These are phyloP conservation scores for Mus spretus DNA, from an alignment of 2,797 vertebrate species.

Conservation along the genomic window DNA sequence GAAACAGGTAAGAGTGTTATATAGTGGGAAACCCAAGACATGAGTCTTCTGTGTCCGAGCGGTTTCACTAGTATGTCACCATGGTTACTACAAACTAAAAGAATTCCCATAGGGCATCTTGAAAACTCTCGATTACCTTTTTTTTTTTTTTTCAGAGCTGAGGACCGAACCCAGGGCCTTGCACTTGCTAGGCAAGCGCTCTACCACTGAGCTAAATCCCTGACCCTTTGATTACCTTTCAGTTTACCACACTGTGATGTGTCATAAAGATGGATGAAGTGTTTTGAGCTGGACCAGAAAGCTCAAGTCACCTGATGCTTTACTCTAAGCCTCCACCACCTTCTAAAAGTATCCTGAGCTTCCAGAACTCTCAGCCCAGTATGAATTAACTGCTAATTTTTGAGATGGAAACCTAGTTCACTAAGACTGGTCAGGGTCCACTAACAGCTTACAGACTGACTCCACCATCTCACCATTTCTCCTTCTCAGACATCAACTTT, in stretches of 20 bases:
- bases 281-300: background rate
- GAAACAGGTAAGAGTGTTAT: background rate
- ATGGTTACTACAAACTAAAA: background rate
- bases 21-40: slow-evolving; percentile 10
- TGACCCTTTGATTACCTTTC: background rate
- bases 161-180: no score
- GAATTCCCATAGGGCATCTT: background rate
- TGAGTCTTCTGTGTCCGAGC: background rate
- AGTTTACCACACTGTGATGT: background rate
- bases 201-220: no score
- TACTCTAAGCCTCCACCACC: background rate
- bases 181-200: no score
- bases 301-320: background rate
- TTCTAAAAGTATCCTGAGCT: background rate
- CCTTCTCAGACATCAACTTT: background rate
- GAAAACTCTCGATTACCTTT: background rate
- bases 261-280: background rate
- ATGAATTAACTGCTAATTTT: slow-evolving; percentile 35
- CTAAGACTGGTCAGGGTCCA: background rate
- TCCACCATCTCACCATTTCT: background rate
- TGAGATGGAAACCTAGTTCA: slow-evolving; percentile 17
- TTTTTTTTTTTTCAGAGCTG: no score
- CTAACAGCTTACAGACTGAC: background rate
- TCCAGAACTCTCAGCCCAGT: slow-evolving; percentile 3
- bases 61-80: slow-evolving; percentile 5